Base-by-base conservation (phyloP, 2,113 vertebrate species). In the Cephalopholis sonnerati region DNA sequence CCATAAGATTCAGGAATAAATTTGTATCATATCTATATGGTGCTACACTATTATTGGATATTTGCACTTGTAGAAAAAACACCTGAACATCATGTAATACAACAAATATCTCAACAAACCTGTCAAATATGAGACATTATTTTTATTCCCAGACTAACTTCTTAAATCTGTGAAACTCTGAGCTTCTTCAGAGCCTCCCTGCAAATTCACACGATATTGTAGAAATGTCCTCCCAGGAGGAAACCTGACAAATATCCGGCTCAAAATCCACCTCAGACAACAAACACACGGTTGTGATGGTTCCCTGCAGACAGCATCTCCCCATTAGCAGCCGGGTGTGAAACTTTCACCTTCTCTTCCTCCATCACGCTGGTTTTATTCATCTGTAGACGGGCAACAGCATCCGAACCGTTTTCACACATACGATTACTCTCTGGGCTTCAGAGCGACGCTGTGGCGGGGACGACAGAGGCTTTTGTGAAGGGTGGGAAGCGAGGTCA, bases 341-440 rank as follows among this genome's bases (percentile, higher is more conserved):
- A 79, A 73, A 12, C 62, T 41, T 61, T 70, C 82, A 12, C n/a
- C 58, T 58, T 50, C 66, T 69, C 29, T 0, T 67, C 57, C 24
- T 58, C 44, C 77, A 50, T 76, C 85, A 6, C 7, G 1, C 62
- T 18, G 76, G 27, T 70, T 87, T 61, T 63, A 24, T 75, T 69
- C 67, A 20, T 72, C 74, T 55, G 11, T 57, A 11, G 67, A 81
- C 61, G 16, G 44, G n/a, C 59, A 2, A n/a, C 65, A 22, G 32
- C 71, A 20, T 76, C 68, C 13, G 20, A 79, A 11, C 25, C 32
- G 22, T 74, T 78, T 83, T 87, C 84, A 84, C 87, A 83, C 64
- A 13, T 67, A 3, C 77, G 79, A 82, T 80, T 79, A 81, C 59
- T 79, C 63, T 55, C 57, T 4, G 51, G 2, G 79, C 62, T 73